These are phyloP conservation scores for Fregetta grallaria DNA, from an alignment of 2,113 vertebrate genomes.

Conservation along the genomic window DNA sequence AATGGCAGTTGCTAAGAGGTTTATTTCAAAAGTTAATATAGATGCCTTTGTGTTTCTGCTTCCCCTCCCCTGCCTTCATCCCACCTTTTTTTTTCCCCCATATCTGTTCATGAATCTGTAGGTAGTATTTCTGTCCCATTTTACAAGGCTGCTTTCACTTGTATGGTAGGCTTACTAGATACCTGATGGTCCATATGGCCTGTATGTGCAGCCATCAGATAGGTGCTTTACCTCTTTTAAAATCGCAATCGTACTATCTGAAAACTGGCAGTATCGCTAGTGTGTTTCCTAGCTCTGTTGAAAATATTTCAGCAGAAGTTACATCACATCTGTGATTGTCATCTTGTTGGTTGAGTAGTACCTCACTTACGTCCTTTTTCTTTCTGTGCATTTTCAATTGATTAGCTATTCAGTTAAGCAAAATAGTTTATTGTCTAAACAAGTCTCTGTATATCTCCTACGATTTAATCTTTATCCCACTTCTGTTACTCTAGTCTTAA, in stretches of 20 bases:
- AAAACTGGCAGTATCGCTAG: background rate
- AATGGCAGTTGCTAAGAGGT: background rate
- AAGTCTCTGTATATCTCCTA: background rate
- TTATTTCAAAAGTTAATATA: background rate
- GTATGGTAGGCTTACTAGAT: background rate
- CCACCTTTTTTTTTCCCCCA: background rate
- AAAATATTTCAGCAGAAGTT: background rate
- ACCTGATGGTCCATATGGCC: background rate
- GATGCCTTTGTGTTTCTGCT: background rate
- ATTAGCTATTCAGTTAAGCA: background rate
- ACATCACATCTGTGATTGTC: background rate
- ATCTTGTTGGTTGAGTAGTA: background rate
- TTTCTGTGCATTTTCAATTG: background rate
- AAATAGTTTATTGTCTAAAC: background rate
- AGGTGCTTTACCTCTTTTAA: background rate
- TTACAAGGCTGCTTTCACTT: background rate
- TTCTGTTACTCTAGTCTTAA: background rate
- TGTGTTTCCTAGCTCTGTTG: background rate
- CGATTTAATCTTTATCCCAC: background rate
- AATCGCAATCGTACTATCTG: rapidly evolving
- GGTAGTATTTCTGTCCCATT: background rate
- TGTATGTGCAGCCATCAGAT: background rate
- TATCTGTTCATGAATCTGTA: background rate
- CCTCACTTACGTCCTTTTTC: background rate
- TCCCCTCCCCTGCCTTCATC: background rate